Evolutionary conservation across 2,888 invertebrate species (phyloP), one percentile per base, ranked within the genome.

Genomic region (Plebejus argus): DNA sequence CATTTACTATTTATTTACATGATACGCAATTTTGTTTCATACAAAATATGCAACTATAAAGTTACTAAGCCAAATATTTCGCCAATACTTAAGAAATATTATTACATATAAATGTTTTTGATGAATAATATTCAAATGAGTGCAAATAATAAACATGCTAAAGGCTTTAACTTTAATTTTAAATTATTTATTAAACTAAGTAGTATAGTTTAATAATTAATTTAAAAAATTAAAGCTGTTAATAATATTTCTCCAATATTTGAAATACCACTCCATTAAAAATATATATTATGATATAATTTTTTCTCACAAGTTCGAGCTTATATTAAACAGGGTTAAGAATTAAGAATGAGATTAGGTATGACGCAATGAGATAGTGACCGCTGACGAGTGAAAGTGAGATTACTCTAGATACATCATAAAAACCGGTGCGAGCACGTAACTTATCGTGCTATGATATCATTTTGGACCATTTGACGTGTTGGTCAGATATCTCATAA

Each of bases 311-410:
- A 6, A 66, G 5, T 28, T 28, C 15, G 23, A 33, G 15, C 28
- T 66, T 15, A 66, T 33, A 66, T 66, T 6, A 66, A 66, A 66
- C 6, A 8, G 66, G 7, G 28, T 15, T 66, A 66, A 5, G 66
- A 66, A 28, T 15, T 66, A 66, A 5, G 66, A 66, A 28, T 66
- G 18, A 66, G 66, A 18, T 18, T 66, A 66, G 28, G 6, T 66
- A 49, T 74, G 74, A 74, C 28, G 74, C 49, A 74, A 74, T 49
- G 15, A 49, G 74, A 74, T 74, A 74, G 49, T 74, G 49, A 74
- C 49, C 74, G 49, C 77, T 33, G 61, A 76, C 78, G 56, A 76
- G 80, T 80, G 80, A 80, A 80, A 79, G 80, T 78, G 71, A 78
- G 39, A 58, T 75, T 33, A 75, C 75, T 49, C 49, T 53, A 74